Evolutionary conservation across 2,113 vertebrate genomes (phyloP).

Genomic region (Dasyurus viverrinus): DNA sequence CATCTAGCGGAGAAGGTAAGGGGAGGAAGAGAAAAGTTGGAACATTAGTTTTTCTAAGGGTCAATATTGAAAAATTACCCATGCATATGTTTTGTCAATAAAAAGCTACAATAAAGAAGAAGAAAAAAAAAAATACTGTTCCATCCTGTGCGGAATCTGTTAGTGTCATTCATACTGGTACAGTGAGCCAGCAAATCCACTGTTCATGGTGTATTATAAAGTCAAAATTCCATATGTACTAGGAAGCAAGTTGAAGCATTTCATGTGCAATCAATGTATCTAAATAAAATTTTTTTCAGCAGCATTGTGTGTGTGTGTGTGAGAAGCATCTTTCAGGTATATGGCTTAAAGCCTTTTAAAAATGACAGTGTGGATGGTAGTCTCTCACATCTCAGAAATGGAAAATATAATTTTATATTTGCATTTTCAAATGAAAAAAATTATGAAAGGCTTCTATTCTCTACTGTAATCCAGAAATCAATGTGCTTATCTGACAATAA

Average conservation of each 20-base stretch:
- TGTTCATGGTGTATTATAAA: constrained; percentile 81
- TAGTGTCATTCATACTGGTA: constrained; percentile 79
- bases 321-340: constrained; percentile 98
- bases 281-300: constrained; percentile 83
- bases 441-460: constrained; percentile 99
- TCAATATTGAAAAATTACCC: too few species aligned
- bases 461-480: constrained; percentile 99
- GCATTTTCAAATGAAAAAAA: constrained; percentile 99
- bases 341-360: constrained; percentile 98
- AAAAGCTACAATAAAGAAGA: too few species aligned
- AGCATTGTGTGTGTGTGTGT: constrained; percentile 90
- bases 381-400: constrained; percentile 99
- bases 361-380: constrained; percentile 95
- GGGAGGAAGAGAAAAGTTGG: too few species aligned
- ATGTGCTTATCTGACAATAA: constrained; percentile 98
- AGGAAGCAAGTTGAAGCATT: constrained; percentile 85
- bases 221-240: constrained; percentile 86
- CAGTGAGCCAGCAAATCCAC: constrained; percentile 77
- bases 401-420: constrained; percentile 99
- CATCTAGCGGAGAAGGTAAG: too few species aligned
- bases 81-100: too few species aligned
- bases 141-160: constrained; percentile 78
- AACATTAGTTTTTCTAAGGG: too few species aligned
- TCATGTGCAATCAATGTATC: constrained; percentile 87
- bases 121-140: constrained; percentile 34